These are phyloP conservation scores for Eugnorisma glareosa DNA, from an alignment of 2,888 invertebrate genomes.

Conservation along the genomic window DNA sequence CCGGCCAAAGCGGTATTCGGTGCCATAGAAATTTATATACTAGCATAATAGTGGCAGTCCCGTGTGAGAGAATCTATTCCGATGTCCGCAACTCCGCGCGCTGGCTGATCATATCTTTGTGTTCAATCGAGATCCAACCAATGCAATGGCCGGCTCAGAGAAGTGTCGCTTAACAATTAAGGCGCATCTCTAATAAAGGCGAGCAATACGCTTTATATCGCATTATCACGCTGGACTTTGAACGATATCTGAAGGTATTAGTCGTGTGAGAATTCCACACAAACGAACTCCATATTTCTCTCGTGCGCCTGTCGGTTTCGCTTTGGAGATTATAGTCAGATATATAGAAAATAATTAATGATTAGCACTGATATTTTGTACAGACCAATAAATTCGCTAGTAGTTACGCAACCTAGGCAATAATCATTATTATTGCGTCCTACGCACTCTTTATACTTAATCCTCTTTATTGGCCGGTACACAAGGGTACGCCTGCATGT, in stretches of 20 bases:
- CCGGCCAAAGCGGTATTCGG: slow-evolving; percentile 56
- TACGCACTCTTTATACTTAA: slow-evolving; percentile 16
- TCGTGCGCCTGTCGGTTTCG: not conserved
- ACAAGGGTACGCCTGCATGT: slow-evolving; percentile 37
- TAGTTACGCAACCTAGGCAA: not conserved
- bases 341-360: slow-evolving; percentile 17
- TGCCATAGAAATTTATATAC: slow-evolving; percentile 67
- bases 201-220: slow-evolving; percentile 1
- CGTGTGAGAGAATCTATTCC: slow-evolving; percentile 59
- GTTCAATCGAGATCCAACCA: slow-evolving; percentile 51
- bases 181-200: slow-evolving; percentile 41
- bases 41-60: slow-evolving; percentile 49
- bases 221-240: not conserved
- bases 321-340: slow-evolving; percentile 17
- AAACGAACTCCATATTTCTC: slow-evolving; percentile 13
- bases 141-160: slow-evolving; percentile 38
- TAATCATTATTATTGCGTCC: slow-evolving; percentile 12
- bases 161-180: slow-evolving; percentile 46
- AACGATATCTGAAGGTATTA: slow-evolving; percentile 12
- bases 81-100: slow-evolving; percentile 28
- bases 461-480: slow-evolving; percentile 46
- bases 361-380: slow-evolving; percentile 29
- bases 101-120: slow-evolving; percentile 54
- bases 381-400: not conserved
- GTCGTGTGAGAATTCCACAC: slow-evolving; percentile 21